Conservation (phyloP, 2,888 invertebrate genomes). For the Sesia apiformis region DNA sequence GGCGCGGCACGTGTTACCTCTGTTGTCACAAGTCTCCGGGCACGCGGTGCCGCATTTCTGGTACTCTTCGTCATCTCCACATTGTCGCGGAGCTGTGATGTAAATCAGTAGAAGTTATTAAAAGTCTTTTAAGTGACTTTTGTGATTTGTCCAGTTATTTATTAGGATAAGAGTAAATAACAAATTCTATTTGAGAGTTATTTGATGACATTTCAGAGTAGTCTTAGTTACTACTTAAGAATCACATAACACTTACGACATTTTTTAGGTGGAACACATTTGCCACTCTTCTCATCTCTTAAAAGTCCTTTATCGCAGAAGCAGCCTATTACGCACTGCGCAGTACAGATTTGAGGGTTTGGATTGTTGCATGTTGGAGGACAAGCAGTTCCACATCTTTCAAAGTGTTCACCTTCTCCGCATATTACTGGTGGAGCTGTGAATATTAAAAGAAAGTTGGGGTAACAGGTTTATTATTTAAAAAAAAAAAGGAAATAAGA, state of each 20-base stretch:
- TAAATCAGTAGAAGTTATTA: no score
- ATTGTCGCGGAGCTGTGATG: background rate
- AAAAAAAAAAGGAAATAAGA: no score
- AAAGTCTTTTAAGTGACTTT: no score
- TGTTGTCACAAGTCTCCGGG: slow-evolving; percentile 5
- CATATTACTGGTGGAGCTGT: background rate
- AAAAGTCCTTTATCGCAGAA: slow-evolving; percentile 1
- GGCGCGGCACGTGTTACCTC: background rate
- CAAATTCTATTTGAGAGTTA: no score
- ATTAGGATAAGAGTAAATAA: no score
- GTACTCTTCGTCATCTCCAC: background rate
- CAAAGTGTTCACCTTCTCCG: background rate
- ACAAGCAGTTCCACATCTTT: slow-evolving; percentile 5
- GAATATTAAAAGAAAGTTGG: background rate
- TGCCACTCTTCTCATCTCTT: background rate
- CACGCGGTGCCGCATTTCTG: slow-evolving; percentile 5
- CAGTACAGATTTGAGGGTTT: slow-evolving; percentile 2
- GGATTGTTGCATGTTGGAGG: slow-evolving; percentile 5
- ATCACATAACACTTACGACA: background rate
- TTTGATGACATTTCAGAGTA: no score
- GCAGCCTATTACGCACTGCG: background rate
- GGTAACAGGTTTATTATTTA: no score
- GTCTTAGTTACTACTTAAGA: no score
- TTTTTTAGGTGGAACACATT: background rate
- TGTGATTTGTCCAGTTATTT: no score